Evolutionary conservation across 2,113 vertebrate genomes (phyloP).

Genomic region (Anolis carolinensis): DNA sequence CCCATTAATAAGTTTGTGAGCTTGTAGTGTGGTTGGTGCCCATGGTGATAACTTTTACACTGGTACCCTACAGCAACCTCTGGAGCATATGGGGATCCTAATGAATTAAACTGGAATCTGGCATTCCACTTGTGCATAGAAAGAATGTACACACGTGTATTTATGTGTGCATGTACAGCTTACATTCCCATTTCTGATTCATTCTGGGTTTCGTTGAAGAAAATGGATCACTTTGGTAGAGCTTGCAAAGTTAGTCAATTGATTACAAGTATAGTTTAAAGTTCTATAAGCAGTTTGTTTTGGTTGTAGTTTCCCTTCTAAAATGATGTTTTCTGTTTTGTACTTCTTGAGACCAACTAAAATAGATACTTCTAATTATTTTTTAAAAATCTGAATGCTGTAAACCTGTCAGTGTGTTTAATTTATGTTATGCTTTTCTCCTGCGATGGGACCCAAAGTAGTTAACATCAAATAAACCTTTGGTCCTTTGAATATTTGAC

Average conservation of each 20-base stretch:
- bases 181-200: slow-evolving; percentile 57
- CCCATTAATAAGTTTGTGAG: slow-evolving; percentile 51
- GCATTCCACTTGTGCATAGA: not conserved
- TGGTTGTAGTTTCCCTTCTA: not conserved
- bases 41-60: slow-evolving; percentile 50
- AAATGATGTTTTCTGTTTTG: not conserved
- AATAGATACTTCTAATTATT: not conserved
- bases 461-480: no score
- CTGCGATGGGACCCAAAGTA: no score
- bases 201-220: slow-evolving; percentile 37
- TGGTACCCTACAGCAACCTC: slow-evolving; percentile 47
- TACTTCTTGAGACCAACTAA: not conserved
- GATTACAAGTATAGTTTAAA: not conserved
- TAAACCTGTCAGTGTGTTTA: no score
- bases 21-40: slow-evolving; percentile 61
- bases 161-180: not conserved
- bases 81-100: slow-evolving; percentile 7
- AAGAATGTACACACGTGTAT: slow-evolving; percentile 27
- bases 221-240: slow-evolving; percentile 7
- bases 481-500: no score
- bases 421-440: no score
- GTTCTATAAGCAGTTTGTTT: not conserved
- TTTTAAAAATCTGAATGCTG: no score
- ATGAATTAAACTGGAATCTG: slow-evolving; percentile 42
- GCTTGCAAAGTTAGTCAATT: not conserved